Percentiles rank a stretch among this genome's conserved stretches.
Conservation (phyloP, 2,797 vertebrate genomes). For the Falco novaeseelandiae region DNA sequence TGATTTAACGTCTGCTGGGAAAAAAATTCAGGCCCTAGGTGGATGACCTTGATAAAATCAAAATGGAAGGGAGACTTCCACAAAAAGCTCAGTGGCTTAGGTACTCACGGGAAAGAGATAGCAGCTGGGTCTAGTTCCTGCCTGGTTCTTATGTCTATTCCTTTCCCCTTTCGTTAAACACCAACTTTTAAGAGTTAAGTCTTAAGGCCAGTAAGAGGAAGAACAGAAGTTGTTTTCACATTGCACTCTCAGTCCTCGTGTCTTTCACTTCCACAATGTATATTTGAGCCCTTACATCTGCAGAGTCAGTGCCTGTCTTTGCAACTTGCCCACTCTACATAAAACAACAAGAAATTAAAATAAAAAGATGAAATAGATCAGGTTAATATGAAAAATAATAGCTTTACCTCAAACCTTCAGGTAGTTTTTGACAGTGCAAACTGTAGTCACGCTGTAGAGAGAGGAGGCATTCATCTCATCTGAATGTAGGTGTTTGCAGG, state of each 20-base stretch:
- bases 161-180: neutral
- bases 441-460: neutral
- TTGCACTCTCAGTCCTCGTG: neutral
- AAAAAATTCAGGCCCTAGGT: neutral
- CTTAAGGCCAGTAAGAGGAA: neutral
- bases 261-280: neutral
- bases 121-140: neutral
- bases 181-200: neutral
- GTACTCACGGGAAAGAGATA: neutral
- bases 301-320: neutral
- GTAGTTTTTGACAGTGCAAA: neutral
- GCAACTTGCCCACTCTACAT: neutral
- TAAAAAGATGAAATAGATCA: neutral
- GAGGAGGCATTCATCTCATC: neutral
- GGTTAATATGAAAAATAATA: neutral
- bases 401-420: neutral
- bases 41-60: neutral
- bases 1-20: neutral
- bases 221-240: neutral
- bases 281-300: neutral
- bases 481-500: neutral
- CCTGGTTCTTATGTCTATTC: neutral
- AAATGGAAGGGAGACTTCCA: neutral
- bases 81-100: neutral
- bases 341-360: neutral